Percentiles rank a stretch among this genome's conserved stretches.
These are phyloP conservation scores for Saxidomus purpurata DNA, from an alignment of 1,140 invertebrate species.

Conservation along the genomic window DNA sequence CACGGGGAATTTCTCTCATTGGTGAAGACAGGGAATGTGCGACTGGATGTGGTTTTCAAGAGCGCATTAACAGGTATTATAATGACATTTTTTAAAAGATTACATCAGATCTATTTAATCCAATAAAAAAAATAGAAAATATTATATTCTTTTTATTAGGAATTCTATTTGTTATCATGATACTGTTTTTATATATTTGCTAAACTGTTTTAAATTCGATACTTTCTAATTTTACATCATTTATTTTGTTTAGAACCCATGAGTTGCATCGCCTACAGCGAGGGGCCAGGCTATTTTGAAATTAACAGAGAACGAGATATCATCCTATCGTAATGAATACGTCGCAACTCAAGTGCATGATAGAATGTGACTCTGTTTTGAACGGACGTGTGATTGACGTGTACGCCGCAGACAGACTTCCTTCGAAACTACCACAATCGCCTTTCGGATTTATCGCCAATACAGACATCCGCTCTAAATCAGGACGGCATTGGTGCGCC, in stretches of 20 bases:
- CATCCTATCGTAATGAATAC: conserved; percentile 39
- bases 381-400: conserved; percentile 12
- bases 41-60: conserved; percentile 36
- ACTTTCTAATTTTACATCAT: neutral
- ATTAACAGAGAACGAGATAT: conserved; percentile 50
- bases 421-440: neutral
- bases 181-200: no score
- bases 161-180: no score
- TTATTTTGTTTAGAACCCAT: conserved; percentile 28
- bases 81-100: no score
- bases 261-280: conserved; percentile 47
- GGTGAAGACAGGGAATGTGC: conserved; percentile 27
- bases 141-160: no score
- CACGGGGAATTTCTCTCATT: conserved; percentile 40
- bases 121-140: no score
- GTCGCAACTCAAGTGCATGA: conserved; percentile 30
- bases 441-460: conserved; percentile 53
- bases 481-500: conserved; percentile 26
- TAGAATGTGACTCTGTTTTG: conserved; percentile 32
- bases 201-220: neutral
- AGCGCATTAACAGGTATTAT: neutral
- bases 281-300: conserved; percentile 34
- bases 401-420: conserved; percentile 48
- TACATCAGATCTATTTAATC: no score
- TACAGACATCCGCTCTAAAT: conserved; percentile 22